Base-by-base conservation (phyloP, 2,888 invertebrate genomes). In the Allygus modestus region DNA sequence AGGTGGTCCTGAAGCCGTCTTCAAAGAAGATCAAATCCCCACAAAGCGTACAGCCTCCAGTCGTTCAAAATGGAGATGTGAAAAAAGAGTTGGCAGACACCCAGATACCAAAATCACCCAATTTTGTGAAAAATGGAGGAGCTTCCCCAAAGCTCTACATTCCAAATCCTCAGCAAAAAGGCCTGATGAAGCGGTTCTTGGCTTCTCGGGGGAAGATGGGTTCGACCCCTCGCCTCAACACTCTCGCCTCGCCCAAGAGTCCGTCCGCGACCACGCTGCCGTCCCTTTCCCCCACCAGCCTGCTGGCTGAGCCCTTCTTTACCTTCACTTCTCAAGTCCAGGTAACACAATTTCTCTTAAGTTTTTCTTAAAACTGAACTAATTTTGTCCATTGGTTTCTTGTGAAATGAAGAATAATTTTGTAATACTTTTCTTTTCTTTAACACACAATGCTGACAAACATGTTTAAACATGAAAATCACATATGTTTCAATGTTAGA, bases 101-200 rank as follows among this genome's bases (percentile, higher is more conserved):
- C 33, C 31, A 69, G 5, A 7, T n/a, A 15, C 31, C 31, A 17
- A 69, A 69, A 31, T 31, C 54, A 54, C 20, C 54, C 20, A 54
- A 54, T 20, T 23, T 77, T 12, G 33, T 51, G 17, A 77, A 77
- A 33, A 77, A 26, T 77, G 65, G 75, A 28, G 85, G 79, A 54
- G 82, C 85, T 23, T 41, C 77, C n/a, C 84, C 84, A 51, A 86
- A 86, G 28, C 37, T 82, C 33, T 95, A 95, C 88, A 93, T 94
- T 5, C 94, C 94, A 11, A 93, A 92, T 86, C 92, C 92, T 1
- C 93, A 93, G 20, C 94, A 94, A 85, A 96, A 94, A 89, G 97
- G 97, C 17, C 92, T 97, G 33, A 97, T 97, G 97, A 95, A 97
- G 89, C 93, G 96, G 89, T 96, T 96, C 89, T 93, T 97, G 86